phyloP scores from a whole-genome alignment of 2,113 vertebrate genomes.

The Xenopus laevis region DNA sequence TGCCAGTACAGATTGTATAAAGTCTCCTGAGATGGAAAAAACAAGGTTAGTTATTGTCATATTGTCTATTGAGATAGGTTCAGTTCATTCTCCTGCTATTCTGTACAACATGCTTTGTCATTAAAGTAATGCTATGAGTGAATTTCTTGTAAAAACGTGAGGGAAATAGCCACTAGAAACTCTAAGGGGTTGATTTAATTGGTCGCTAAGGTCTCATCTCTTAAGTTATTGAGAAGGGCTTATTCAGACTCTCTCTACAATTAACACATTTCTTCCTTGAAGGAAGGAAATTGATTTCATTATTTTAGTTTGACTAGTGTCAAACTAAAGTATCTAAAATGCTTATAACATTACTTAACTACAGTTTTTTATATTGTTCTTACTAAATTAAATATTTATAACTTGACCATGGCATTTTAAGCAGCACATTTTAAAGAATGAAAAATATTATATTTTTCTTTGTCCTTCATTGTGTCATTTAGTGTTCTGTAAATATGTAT shows the following conservation, averaged over 20 bases:
- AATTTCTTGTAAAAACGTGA: constrained; percentile 8
- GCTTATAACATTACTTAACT: no score
- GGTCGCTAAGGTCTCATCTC: constrained; percentile 10
- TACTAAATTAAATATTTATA: no score
- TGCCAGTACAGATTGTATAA: constrained; percentile 20
- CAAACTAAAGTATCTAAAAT: no score
- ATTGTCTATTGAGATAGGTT: constrained; percentile 5
- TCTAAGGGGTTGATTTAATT: constrained; percentile 28
- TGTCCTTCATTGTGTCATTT: no score
- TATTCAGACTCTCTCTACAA: background rate
- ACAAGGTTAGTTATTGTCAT: constrained; percentile 15
- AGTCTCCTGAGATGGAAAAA: constrained; percentile 22
- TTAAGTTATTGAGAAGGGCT: background rate
- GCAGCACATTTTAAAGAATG: no score
- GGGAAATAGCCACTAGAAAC: constrained; percentile 18
- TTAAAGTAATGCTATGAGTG: constrained; percentile 12
- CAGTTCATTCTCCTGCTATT: background rate
- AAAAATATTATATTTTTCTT: no score
- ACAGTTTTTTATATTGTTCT: no score
- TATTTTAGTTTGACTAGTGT: no score
- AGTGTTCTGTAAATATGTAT: no score
- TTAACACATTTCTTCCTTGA: no score
- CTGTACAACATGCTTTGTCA: constrained; percentile 20
- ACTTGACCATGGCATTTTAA: no score
- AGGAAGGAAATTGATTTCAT: no score